phyloP scores from a whole-genome alignment of 1,140 invertebrate genomes.

The Metaphire vulgaris region DNA sequence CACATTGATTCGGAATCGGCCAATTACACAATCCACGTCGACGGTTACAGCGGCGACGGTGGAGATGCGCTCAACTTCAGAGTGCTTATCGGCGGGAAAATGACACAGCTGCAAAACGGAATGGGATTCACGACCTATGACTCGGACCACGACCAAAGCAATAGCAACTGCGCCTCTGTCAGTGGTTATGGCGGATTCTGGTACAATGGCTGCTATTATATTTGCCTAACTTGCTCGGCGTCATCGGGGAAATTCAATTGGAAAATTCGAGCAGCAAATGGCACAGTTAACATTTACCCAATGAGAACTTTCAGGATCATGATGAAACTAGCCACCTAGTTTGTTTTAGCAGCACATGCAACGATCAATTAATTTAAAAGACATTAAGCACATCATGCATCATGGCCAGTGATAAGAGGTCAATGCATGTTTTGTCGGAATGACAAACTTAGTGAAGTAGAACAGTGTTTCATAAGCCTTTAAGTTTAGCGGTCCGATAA shows the following conservation, averaged over 20 bases:
- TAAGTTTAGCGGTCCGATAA: too few species aligned
- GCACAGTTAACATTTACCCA: not conserved
- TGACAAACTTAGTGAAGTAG: too few species aligned
- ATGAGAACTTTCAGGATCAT: not conserved
- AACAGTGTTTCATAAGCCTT: too few species aligned
- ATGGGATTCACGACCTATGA: not conserved
- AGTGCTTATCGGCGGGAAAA: not conserved
- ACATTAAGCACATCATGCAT: too few species aligned
- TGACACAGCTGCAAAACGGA: slow-evolving; percentile 3
- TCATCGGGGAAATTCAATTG: not conserved
- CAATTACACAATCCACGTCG: not conserved
- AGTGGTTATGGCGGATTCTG: not conserved
- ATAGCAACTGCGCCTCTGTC: not conserved
- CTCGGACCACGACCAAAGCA: not conserved
- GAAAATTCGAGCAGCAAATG: not conserved
- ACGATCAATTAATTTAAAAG: too few species aligned
- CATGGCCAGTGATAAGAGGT: too few species aligned
- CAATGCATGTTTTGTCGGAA: too few species aligned
- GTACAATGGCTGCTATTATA: not conserved
- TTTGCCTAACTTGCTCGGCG: not conserved
- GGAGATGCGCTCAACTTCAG: not conserved
- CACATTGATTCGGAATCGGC: not conserved
- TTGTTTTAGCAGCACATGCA: too few species aligned
- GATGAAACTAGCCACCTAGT: not conserved
- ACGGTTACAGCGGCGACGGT: not conserved